Evolutionary conservation across 1,140 invertebrate species (phyloP).

Genomic region (Nautilus pompilius): DNA sequence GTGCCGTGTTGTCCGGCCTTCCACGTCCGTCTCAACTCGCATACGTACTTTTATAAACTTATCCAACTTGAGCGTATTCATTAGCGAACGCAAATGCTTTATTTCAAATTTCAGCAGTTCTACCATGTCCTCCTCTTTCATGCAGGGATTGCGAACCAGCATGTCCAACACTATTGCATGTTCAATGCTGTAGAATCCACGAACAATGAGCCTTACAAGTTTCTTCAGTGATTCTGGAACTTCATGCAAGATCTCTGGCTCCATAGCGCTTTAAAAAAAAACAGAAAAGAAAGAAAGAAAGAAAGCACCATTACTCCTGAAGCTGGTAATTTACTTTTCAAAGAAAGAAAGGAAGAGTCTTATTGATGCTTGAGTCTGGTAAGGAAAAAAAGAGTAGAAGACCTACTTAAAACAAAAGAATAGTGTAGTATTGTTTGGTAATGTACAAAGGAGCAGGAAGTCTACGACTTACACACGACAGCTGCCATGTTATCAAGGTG

Average conservation of each 20-base stretch:
- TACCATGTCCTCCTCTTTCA: constrained; percentile 96
- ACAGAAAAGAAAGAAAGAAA: too few species aligned
- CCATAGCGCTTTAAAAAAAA: too few species aligned
- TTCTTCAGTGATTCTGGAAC: constrained; percentile 68
- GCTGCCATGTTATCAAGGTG: too few species aligned
- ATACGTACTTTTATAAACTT: constrained; percentile 90
- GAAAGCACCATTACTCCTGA: too few species aligned
- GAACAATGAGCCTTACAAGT: constrained; percentile 80
- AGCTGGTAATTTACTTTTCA: not conserved
- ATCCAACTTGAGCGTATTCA: constrained; percentile 83
- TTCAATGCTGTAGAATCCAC: constrained; percentile 91
- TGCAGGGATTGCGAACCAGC: constrained; percentile 89
- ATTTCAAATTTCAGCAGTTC: constrained; percentile 91
- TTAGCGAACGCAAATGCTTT: constrained; percentile 85
- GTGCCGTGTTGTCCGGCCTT: constrained; percentile 94
- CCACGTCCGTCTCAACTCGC: constrained; percentile 89
- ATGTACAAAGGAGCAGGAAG: not conserved
- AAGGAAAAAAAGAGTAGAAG: constrained; percentile 1
- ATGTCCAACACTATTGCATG: constrained; percentile 93
- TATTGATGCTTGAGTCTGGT: constrained; percentile 5
- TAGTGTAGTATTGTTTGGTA: not conserved
- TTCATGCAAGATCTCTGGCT: constrained; percentile 42
- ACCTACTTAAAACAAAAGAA: not conserved
- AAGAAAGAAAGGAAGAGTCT: not conserved
- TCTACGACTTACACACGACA: too few species aligned